These are phyloP conservation scores for Hydroisotoma schaefferi DNA, from an alignment of 2,888 invertebrate genomes.

Conservation along the genomic window DNA sequence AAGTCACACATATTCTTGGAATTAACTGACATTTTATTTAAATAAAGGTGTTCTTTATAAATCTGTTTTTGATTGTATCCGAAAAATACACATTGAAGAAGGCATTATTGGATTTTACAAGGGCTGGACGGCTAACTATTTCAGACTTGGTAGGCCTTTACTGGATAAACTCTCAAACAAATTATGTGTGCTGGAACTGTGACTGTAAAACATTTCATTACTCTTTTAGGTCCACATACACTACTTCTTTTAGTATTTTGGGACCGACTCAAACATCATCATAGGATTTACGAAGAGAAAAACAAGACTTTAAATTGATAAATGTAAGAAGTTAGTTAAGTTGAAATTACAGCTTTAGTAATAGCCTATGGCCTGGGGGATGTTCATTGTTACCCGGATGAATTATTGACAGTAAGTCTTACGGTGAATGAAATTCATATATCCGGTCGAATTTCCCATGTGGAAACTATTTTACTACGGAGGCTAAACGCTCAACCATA, in stretches of 20 bases:
- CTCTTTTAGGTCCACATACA: slow-evolving; percentile 90
- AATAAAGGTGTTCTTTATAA: slow-evolving; percentile 61
- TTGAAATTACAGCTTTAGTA: too few relatives aligned
- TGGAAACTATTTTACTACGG: too few relatives aligned
- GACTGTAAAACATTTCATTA: too few relatives aligned
- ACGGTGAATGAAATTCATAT: too few relatives aligned
- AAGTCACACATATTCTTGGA: background rate
- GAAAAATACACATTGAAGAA: slow-evolving; percentile 70
- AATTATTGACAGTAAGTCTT: too few relatives aligned
- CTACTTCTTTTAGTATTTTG: slow-evolving; percentile 61
- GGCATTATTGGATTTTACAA: slow-evolving; percentile 81
- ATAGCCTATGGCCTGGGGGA: too few relatives aligned
- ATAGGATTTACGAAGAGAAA: slow-evolving; percentile 31
- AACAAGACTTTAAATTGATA: slow-evolving; percentile 4
- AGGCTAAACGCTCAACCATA: too few relatives aligned
- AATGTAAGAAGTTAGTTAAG: background rate
- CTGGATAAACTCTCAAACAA: background rate
- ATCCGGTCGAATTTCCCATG: too few relatives aligned
- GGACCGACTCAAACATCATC: slow-evolving; percentile 39
- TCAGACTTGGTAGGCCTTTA: slow-evolving; percentile 58
- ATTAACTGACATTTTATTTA: background rate
- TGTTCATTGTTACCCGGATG: too few relatives aligned
- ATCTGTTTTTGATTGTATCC: slow-evolving; percentile 70
- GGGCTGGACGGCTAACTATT: slow-evolving; percentile 79
- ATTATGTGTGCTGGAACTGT: too few relatives aligned